Percentiles rank a stretch among this genome's conserved stretches.
These are phyloP conservation scores for Leucophora obtusa DNA, from an alignment of 2,888 invertebrate genomes.

Conservation along the genomic window DNA sequence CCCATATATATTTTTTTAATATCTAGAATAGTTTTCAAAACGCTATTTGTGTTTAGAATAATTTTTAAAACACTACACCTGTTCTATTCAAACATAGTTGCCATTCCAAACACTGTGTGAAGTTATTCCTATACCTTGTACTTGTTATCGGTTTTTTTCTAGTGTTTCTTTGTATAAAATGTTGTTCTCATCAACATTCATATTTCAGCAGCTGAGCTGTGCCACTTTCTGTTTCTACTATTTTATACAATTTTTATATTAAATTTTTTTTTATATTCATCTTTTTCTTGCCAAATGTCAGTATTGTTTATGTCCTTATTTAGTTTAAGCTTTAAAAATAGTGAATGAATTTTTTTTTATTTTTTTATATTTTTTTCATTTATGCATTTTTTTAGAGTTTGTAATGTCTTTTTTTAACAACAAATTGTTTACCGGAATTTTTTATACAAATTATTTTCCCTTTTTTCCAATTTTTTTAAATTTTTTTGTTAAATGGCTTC, in stretches of 20 bases:
- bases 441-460: slow-evolving; percentile 35
- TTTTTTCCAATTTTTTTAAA: background rate
- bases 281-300: slow-evolving; percentile 40
- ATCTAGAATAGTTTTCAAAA: no score
- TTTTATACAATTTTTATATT: background rate
- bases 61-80: no score
- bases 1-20: no score
- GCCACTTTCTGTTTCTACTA: slow-evolving; percentile 24
- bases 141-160: slow-evolving; percentile 6
- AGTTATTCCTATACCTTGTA: background rate
- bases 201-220: slow-evolving; percentile 23
- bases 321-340: slow-evolving; percentile 35
- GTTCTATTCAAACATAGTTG: no score
- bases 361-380: slow-evolving; percentile 20
- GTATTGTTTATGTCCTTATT: slow-evolving; percentile 54
- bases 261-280: slow-evolving; percentile 7
- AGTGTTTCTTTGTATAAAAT: background rate
- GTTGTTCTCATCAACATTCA: slow-evolving; percentile 28
- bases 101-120: slow-evolving; percentile 3
- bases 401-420: slow-evolving; percentile 19
- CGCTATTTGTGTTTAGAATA: no score
- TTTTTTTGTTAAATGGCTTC: slow-evolving; percentile 43
- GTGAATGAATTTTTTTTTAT: slow-evolving; percentile 41
- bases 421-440: slow-evolving; percentile 45
- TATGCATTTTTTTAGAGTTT: background rate